A percentile compares a stretch with the other conserved stretches of the same genome.
Evolutionary conservation across 2,797 vertebrate genomes (phyloP).

Genomic region (Moxostoma hubbsi): DNA sequence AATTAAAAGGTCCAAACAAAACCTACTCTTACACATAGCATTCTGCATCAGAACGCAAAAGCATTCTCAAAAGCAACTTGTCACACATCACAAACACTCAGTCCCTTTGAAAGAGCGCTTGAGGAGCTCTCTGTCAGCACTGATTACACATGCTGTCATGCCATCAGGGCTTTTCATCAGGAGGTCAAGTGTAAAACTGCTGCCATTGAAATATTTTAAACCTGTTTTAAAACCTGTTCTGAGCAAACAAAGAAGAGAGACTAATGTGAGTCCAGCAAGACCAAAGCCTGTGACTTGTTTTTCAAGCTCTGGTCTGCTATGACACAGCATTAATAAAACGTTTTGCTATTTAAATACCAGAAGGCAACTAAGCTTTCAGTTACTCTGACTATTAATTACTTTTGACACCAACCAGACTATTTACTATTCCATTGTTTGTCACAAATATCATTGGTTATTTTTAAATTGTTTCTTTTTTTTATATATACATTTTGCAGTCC

Average conservation of each 20-base stretch:
- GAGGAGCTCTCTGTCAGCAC: conserved; percentile 41
- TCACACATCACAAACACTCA: conserved; percentile 31
- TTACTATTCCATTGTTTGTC: no score
- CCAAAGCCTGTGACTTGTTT: conserved; percentile 11
- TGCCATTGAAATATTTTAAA: conserved; percentile 36
- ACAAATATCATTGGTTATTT: no score
- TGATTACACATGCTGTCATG: conserved; percentile 42
- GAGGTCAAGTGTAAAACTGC: conserved; percentile 61
- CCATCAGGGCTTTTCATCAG: conserved; percentile 49
- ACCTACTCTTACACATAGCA: neutral
- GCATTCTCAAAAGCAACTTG: conserved; percentile 23
- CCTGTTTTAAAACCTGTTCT: conserved; percentile 49
- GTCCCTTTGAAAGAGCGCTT: conserved; percentile 32
- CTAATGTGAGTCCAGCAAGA: conserved; percentile 51
- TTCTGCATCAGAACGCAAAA: conserved; percentile 22
- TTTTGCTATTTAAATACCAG: neutral
- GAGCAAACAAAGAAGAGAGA: conserved; percentile 50
- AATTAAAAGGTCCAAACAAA: neutral
- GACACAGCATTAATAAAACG: conserved; percentile 28
- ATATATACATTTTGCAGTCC: neutral
- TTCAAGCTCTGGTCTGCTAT: neutral
- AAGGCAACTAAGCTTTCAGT: neutral
- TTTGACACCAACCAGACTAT: no score
- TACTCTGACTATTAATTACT: no score
- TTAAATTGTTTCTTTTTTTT: neutral